Percentiles rank a stretch among this genome's conserved stretches.
Conservation (phyloP, 2,113 vertebrate genomes). For the Spilogale gracilis region DNA sequence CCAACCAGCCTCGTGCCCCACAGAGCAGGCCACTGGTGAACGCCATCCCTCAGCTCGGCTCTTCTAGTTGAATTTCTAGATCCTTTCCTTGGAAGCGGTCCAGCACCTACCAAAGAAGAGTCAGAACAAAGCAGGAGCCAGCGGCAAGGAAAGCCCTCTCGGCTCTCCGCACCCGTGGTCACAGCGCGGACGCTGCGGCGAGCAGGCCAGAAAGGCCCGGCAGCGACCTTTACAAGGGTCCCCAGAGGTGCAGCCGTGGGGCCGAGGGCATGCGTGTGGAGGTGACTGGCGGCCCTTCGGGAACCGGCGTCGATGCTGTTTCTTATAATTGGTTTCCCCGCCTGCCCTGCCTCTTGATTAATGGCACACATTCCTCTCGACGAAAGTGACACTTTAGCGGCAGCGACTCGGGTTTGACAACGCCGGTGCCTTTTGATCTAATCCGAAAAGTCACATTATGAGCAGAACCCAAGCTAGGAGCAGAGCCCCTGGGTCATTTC, state of each 20-base stretch:
- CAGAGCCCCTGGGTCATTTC: neutral
- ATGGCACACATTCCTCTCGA: neutral
- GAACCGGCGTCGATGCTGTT: rapidly evolving
- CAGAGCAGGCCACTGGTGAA: neutral
- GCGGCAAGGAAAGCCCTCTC: neutral
- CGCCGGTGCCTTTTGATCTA: neutral
- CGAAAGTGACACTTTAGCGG: neutral
- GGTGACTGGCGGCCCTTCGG: neutral
- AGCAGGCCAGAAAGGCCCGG: rapidly evolving
- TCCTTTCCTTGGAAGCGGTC: neutral
- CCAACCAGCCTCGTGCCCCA: neutral
- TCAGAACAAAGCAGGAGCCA: neutral
- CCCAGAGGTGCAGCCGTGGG: neutral
- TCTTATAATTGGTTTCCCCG: slow-evolving; percentile 24
- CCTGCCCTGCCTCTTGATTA: neutral
- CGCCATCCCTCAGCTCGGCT: neutral
- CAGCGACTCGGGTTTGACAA: neutral
- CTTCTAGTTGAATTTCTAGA: neutral
- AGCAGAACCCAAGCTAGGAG: neutral
- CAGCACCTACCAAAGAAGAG: neutral
- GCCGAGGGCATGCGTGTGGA: neutral
- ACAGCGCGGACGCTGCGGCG: neutral
- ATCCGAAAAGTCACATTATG: neutral
- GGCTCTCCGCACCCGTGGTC: neutral
- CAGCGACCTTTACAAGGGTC: neutral